A percentile compares a stretch with the other conserved stretches of the same genome.
phyloP scores from a whole-genome alignment of 37 sponge, comb jelly and placozoan genomes.

The Hormiphora californensis region DNA sequence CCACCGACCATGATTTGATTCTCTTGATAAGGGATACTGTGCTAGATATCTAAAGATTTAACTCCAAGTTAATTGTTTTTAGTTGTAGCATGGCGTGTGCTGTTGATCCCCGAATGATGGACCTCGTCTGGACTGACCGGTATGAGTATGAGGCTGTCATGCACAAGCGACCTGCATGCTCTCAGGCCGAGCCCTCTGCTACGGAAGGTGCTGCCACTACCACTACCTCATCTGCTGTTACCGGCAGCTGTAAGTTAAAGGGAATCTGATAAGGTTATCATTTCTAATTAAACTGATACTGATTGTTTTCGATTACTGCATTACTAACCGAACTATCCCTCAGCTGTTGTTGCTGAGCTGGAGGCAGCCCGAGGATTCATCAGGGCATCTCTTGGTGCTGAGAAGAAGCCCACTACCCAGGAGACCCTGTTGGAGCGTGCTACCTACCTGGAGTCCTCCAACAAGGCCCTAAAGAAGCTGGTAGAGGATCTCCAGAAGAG shows the following conservation, averaged over 20 bases:
- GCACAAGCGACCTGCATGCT: conserved; percentile 5
- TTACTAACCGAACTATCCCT: no score
- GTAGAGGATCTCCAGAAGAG: conserved; percentile 21
- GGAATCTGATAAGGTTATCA: background rate
- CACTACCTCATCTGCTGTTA: background rate
- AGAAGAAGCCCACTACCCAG: background rate
- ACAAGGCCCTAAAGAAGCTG: background rate
- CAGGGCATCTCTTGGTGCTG: background rate
- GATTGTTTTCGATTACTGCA: no score
- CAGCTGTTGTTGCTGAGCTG: conserved; percentile 22
- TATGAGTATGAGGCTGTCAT: conserved; percentile 17
- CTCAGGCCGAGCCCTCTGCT: conserved; percentile 21
- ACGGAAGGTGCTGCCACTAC: background rate
- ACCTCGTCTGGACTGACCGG: conserved; percentile 42
- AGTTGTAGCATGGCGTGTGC: conserved; percentile 16
- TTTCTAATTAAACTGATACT: background rate
- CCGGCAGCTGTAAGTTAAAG: no score
- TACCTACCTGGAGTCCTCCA: conserved; percentile 12
- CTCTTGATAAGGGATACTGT: no score
- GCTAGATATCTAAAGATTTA: no score
- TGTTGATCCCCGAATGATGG: conserved; percentile 41
- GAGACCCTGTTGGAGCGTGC: conserved; percentile 34
- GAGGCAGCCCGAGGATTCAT: conserved; percentile 54
- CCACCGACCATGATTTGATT: no score
- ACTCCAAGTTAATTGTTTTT: no score